Base-by-base conservation (phyloP, 2,113 vertebrate species). In the Anarrhichthys ocellatus region DNA sequence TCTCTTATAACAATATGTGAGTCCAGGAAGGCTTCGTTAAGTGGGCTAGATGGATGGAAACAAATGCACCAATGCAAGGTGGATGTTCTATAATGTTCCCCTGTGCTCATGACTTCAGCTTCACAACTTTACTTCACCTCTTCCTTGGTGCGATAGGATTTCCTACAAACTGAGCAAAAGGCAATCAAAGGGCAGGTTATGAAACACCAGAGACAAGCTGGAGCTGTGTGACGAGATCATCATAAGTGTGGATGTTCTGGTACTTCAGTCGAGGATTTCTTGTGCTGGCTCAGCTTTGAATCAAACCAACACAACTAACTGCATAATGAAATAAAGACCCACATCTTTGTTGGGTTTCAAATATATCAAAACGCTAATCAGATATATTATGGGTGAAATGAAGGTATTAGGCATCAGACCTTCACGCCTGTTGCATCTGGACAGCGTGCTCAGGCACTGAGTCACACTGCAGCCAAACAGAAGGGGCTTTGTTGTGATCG, bases 391-490 rank as follows among this genome's bases (percentile, higher is more conserved):
- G 73, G 36, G 73, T 44, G 10, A 77, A 87, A 72, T 6, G 36
- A 77, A 62, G 83, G 40, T 27, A 76, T 83, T 73, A 73, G 44
- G 20, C 70, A 50, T 85, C 71, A 73, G 80, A 88, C 82, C 76
- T 84, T 79, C 81, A 9, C 44, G 40, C 42, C 64, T 80, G 77
- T 72, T 6, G 18, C 83, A 83, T 89, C 73, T 92, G 84, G 74
- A 56, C 67, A 68, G 74, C 84, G 58, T 88, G 78, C 68, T 75
- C 59, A 63, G 22, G 44, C 58, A 48, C 70, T 94, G 87, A 93
- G 77, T 92, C 90, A 93, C 81, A 24, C 67, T 64, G 13, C 69
- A 71, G 42, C 48, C 67, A 36, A 71, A 92, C 88, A 92, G 68
- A 82, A 73, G 32, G 42, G 61, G 50, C 78, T 82, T 65, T 92